Conservation (phyloP, 1,140 invertebrate species). For the Philaenus spumarius region DNA sequence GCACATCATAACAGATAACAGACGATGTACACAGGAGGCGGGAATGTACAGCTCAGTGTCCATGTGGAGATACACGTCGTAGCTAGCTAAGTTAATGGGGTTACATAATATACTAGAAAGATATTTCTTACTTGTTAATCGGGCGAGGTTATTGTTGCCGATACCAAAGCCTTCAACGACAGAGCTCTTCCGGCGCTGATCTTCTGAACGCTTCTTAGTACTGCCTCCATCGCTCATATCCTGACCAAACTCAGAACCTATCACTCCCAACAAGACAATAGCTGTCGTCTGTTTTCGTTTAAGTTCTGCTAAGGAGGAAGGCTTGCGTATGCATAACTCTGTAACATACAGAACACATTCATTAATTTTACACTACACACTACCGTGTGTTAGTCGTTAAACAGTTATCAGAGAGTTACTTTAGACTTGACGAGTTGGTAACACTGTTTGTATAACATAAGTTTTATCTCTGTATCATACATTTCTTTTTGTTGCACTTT, state of each 20-base stretch:
- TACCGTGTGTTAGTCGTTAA: too few relatives aligned
- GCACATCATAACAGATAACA: too few relatives aligned
- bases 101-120: too few relatives aligned
- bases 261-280: conserved; percentile 92
- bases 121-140: conserved; percentile 78
- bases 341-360: conserved; percentile 23
- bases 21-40: too few relatives aligned
- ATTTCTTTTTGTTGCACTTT: too few relatives aligned
- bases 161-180: conserved; percentile 88
- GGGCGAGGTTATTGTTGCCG: conserved; percentile 83
- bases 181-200: conserved; percentile 64
- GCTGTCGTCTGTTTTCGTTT: conserved; percentile 95
- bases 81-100: too few relatives aligned
- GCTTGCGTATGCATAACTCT: conserved; percentile 58
- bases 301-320: conserved; percentile 76
- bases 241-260: conserved; percentile 96
- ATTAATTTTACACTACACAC: neutral
- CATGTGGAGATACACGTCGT: too few relatives aligned
- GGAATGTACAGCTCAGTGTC: too few relatives aligned
- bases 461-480: too few relatives aligned
- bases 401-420: too few relatives aligned
- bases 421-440: too few relatives aligned
- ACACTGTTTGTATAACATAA: too few relatives aligned
- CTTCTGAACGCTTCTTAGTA: conserved; percentile 35
- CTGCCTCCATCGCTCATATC: conserved; percentile 49